Percentiles rank a stretch among this genome's conserved stretches.
Evolutionary conservation across 2,113 vertebrate species (phyloP).

Genomic region (Ariopsis seemanni): DNA sequence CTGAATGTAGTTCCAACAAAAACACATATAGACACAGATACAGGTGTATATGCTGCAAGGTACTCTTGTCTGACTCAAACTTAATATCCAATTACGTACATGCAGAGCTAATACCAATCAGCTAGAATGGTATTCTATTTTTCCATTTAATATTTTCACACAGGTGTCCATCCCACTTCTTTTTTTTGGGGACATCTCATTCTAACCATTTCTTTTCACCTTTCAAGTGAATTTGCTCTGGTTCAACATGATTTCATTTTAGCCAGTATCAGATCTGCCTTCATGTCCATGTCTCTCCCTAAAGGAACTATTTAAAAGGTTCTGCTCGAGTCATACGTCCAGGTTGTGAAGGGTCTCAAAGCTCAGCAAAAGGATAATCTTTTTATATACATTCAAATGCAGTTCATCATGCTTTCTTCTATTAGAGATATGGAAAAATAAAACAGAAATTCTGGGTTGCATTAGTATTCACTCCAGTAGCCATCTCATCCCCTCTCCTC

Average conservation of each 20-base stretch:
- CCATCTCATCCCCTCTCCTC: not conserved
- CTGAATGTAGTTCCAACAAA: not conserved
- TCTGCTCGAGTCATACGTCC: not conserved
- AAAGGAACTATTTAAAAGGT: constrained; percentile 14
- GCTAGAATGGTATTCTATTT: not conserved
- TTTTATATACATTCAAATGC: not conserved
- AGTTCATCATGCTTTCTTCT: constrained; percentile 14
- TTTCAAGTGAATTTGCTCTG: constrained; percentile 3
- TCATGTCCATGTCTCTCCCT: constrained; percentile 1
- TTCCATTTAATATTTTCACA: constrained; percentile 2
- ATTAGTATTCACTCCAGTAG: constrained; percentile 48
- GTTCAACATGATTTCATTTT: not conserved
- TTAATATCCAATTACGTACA: constrained; percentile 11
- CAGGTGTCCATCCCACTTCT: not conserved
- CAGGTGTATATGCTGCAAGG: not conserved
- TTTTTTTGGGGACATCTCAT: not conserved
- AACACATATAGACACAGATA: not conserved
- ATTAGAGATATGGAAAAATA: not conserved
- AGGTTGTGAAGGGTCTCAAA: not conserved
- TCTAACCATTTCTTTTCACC: not conserved
- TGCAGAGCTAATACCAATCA: constrained; percentile 9
- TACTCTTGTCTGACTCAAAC: not conserved
- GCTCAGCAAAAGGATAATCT: not conserved
- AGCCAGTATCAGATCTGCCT: not conserved
- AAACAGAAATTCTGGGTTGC: not conserved